These are phyloP conservation scores for Spodoptera frugiperda DNA, from an alignment of 1,140 invertebrate genomes.

Conservation along the genomic window DNA sequence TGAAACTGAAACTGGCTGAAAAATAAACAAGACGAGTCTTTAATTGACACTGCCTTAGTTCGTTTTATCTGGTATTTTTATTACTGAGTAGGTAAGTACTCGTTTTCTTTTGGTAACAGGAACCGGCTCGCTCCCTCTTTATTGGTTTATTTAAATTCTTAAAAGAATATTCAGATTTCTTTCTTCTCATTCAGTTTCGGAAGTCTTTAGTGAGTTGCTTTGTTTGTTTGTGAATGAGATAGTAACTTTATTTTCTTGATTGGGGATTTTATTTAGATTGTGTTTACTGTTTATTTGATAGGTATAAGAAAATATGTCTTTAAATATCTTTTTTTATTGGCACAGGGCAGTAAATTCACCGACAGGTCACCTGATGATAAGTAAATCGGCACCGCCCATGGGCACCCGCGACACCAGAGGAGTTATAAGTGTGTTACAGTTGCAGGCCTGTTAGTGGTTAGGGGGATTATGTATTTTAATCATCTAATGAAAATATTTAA, in stretches of 20 bases:
- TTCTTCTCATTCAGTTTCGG: constrained; percentile 60
- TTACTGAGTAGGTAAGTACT: constrained; percentile 57
- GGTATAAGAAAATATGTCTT: too few relatives aligned
- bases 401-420: too few relatives aligned
- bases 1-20: background rate
- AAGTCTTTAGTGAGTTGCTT: constrained; percentile 74
- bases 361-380: too few relatives aligned
- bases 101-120: constrained; percentile 78
- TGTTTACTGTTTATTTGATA: too few relatives aligned
- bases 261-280: background rate
- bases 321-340: too few relatives aligned
- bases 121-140: constrained; percentile 63
- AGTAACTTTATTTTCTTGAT: constrained; percentile 32
- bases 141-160: constrained; percentile 81
- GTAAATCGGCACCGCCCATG: too few relatives aligned
- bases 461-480: too few relatives aligned
- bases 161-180: constrained; percentile 74
- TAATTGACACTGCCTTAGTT: constrained; percentile 76
- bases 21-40: constrained; percentile 47
- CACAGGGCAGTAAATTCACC: too few relatives aligned
- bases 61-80: constrained; percentile 77
- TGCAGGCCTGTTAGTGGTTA: too few relatives aligned
- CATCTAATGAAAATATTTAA: too few relatives aligned
- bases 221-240: constrained; percentile 41
- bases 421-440: too few relatives aligned